Evolutionary conservation across 2,888 invertebrate genomes (phyloP), one percentile per base, ranked within the genome.

Genomic region (Agriopis aurantiaria): DNA sequence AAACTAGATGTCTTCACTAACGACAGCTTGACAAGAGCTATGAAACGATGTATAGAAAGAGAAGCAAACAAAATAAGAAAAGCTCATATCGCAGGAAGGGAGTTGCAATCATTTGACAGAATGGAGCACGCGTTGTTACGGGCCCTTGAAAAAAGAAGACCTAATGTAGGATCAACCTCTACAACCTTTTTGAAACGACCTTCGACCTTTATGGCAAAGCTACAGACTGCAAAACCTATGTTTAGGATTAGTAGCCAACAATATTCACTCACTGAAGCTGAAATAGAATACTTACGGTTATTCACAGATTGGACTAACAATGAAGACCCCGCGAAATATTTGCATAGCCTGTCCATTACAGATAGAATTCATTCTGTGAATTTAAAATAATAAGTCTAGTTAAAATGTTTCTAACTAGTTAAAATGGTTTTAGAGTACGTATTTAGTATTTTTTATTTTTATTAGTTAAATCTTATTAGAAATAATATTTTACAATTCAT

Each of bases 51-150:
- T 68, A 92, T 95, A 71, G 85, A 88, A 11, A 91, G 91, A 64
- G 95, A 96, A 80, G 88, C 91, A 51, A 88, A 83, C 62, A 91
- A 93, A 69, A 91, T 95, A 83, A 93, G 87, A 72, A 91, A 90
- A 68, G 96, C 96, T 0, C 91, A 95, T 67, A 86, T 91, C 40
- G 96, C 96, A 5, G 93, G 95, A 1, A 93, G 89, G 67, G 96
- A 96, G 85, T 91, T 96, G 60, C 83, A 90, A 43, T 88, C 92
- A 58, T 94, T 95, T 75, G 86, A 94, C 65, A 86, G 91, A 49
- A 78, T 96, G 51, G 92, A 95, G 74, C 84, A 85, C 58, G 86
- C 90, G 58, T 82, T 96, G 71, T 86, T 91, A 45, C 88, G 87
- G 65, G 91, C 95, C 1, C 79, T 89, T 88, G 80, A 92, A 82